phyloP scores from a whole-genome alignment of 2,113 vertebrate genomes.

The Ptychochromis oligacanthus region DNA sequence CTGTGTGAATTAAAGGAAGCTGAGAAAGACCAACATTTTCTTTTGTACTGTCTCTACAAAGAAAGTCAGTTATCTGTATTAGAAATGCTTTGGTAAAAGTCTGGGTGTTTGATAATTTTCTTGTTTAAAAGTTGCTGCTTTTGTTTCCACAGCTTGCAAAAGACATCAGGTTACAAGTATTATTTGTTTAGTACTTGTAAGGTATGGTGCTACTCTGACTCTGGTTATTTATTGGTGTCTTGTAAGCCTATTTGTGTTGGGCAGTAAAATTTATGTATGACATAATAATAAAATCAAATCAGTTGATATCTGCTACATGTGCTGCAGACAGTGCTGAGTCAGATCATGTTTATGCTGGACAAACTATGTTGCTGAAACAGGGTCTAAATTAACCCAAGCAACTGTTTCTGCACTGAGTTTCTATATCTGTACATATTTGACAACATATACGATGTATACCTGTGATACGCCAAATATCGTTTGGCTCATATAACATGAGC shows the following conservation, averaged over 20 bases:
- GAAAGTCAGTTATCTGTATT: neutral
- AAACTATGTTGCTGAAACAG: too few species aligned
- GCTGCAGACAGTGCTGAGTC: neutral
- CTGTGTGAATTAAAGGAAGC: too few species aligned
- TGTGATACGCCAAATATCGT: too few species aligned
- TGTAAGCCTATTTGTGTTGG: neutral
- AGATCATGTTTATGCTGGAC: too few species aligned
- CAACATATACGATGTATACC: too few species aligned
- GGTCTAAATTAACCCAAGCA: too few species aligned
- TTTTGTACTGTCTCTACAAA: too few species aligned
- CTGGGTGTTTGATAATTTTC: neutral
- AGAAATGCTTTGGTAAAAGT: too few species aligned
- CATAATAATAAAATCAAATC: neutral
- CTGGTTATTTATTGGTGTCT: neutral
- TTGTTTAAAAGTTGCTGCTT: neutral
- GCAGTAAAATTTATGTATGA: neutral
- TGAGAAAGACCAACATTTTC: too few species aligned
- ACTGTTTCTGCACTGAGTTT: too few species aligned
- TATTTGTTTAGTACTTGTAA: neutral
- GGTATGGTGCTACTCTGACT: accelerated
- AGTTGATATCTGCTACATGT: neutral
- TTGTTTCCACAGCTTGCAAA: neutral
- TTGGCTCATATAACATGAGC: too few species aligned
- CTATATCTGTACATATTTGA: too few species aligned
- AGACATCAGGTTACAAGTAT: neutral